A percentile compares a stretch with the other conserved stretches of the same genome.
phyloP scores from a whole-genome alignment of 1,140 invertebrate species.

The Drosophila mauritiana region DNA sequence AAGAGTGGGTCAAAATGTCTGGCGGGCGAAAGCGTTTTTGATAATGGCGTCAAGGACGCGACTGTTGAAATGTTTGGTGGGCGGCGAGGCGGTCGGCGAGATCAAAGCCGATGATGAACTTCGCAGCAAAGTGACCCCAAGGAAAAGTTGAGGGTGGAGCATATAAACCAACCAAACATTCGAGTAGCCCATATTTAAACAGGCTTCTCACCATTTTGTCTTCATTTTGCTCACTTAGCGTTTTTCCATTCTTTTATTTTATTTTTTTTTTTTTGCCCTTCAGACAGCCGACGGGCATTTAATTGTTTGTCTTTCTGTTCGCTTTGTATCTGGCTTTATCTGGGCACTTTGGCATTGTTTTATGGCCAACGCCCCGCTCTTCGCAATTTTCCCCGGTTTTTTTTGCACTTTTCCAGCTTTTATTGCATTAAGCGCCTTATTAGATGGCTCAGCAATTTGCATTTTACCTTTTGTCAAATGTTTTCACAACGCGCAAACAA shows the following conservation, averaged over 20 bases:
- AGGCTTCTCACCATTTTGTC: conserved; percentile 31
- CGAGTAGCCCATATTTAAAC: conserved; percentile 49
- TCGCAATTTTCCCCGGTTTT: not conserved
- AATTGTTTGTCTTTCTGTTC: conserved; percentile 62
- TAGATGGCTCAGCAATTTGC: conserved; percentile 73
- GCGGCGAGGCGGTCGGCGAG: conserved; percentile 6
- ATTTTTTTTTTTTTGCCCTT: not conserved
- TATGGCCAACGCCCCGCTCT: conserved; percentile 29
- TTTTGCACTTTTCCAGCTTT: conserved; percentile 14
- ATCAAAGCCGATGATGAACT: conserved; percentile 23
- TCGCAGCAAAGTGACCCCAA: conserved; percentile 3
- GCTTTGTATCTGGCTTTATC: conserved; percentile 66
- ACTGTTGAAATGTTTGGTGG: not conserved
- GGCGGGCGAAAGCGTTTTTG: not conserved
- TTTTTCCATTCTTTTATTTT: conserved; percentile 35
- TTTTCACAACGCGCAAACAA: conserved; percentile 35
- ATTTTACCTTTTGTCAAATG: conserved; percentile 62
- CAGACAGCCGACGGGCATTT: conserved; percentile 59
- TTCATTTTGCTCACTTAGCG: conserved; percentile 70
- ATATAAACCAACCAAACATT: too few relatives aligned
- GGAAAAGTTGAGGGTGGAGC: not conserved
- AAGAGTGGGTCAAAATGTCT: not conserved
- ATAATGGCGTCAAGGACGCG: conserved; percentile 32
- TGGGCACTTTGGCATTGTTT: conserved; percentile 73
- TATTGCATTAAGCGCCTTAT: conserved; percentile 74